Base-by-base conservation (phyloP, 2,888 invertebrate genomes). In the Hyposoter dolosus region DNA sequence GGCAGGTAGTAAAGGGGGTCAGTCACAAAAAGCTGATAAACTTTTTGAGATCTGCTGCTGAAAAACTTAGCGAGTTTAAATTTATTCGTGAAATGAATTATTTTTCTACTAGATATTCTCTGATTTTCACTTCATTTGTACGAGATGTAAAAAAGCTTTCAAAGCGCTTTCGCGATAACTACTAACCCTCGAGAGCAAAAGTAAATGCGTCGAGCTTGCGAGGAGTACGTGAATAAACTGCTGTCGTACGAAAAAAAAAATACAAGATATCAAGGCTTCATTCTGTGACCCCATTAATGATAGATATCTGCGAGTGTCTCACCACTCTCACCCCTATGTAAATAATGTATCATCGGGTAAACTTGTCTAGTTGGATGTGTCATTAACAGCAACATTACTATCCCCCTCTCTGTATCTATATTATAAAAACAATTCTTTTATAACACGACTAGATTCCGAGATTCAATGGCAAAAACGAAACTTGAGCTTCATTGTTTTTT, bases 301-400 rank as follows among this genome's bases (percentile, higher is more conserved):
- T 69, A 47, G 74, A 65, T 74, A 79, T 83, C 83, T 69, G 66
- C 23, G 47, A 74, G 75, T 80, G 68, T 74, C 76, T 74, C 74
- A 75, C 60, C 84, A 35, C 60, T 69, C 80, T 74, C 74, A 69
- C 47, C 84, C 56, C 60, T 69, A 50, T 47, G 28, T 80, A 82
- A 84, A 83, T 83, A 82, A 82, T 81, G 72, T 63, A 84, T 53
- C 81, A 43, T 53, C 23, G 23, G 50, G 60, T 60, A 82, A 77
- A 82, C 78, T 74, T 74, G 78, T 79, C 79, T 66, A 66, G 72
- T 83, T 83, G 28, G 68, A 56, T 12, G 35, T 63, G 74, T 60
- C 68, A 68, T 10, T 43, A 45, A 78, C 50, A 78, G 45, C 53
- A 43, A 50, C 19, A 56, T 65, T 32, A n/a, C 43, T n/a, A 40